Evolutionary conservation across 2,797 vertebrate species (phyloP).

Genomic region (Mus caroli): DNA sequence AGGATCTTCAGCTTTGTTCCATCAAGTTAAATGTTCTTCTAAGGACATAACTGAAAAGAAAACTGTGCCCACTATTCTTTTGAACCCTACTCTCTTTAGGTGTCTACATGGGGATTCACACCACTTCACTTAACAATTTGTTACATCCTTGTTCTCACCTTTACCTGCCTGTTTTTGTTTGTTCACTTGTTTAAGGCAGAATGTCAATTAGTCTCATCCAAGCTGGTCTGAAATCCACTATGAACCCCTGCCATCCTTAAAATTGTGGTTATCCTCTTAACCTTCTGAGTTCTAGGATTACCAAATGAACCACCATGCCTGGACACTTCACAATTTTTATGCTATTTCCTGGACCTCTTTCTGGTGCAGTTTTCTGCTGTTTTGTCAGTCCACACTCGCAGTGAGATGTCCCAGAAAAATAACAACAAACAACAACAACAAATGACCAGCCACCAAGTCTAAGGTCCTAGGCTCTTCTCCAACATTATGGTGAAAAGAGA

Average conservation of each 20-base stretch:
- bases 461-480: no score
- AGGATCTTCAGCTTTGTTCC: neutral
- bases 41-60: neutral
- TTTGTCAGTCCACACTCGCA: neutral
- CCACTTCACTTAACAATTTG: neutral
- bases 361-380: neutral
- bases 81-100: neutral
- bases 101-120: neutral
- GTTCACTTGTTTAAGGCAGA: neutral
- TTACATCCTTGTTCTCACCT: neutral
- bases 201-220: neutral
- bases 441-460: neutral
- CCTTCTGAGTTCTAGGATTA: neutral
- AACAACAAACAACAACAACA: neutral
- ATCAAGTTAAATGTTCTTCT: neutral
- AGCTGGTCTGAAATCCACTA: neutral
- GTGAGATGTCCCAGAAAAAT: neutral
- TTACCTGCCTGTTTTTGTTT: neutral
- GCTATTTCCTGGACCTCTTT: neutral
- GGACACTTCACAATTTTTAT: neutral
- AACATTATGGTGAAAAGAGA: neutral
- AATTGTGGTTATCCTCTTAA: neutral
- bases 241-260: neutral
- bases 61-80: neutral
- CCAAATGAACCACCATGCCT: neutral